Percentiles rank a stretch among this genome's conserved stretches.
These are phyloP conservation scores for Apus apus DNA, from an alignment of 2,113 vertebrate species.

Conservation along the genomic window DNA sequence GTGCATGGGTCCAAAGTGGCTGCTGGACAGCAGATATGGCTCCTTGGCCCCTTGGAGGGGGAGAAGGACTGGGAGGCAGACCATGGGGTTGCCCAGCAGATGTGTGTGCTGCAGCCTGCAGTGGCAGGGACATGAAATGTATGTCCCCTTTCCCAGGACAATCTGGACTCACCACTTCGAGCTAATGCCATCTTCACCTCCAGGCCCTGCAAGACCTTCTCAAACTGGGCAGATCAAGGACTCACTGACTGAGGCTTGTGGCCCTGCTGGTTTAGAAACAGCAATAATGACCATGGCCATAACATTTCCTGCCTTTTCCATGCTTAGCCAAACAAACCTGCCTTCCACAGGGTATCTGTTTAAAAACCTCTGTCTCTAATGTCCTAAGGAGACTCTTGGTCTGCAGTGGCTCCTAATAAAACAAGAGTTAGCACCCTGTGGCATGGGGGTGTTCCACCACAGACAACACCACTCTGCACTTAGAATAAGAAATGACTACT, in stretches of 20 bases:
- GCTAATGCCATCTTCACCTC: background rate
- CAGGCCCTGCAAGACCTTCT: background rate
- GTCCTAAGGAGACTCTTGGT: background rate
- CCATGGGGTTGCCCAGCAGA: background rate
- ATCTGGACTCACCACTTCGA: background rate
- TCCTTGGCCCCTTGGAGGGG: background rate
- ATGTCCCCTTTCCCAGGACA: background rate
- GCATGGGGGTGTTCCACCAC: background rate
- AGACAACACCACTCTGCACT: background rate
- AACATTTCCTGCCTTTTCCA: background rate
- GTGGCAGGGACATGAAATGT: background rate
- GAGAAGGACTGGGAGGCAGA: background rate
- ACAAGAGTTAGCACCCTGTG: background rate
- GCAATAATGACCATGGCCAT: background rate
- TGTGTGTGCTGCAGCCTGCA: background rate
- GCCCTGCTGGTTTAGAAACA: background rate
- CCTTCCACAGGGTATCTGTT: background rate
- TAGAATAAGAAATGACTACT: background rate
- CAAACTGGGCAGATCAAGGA: background rate
- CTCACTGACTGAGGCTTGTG: background rate
- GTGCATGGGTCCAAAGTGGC: background rate
- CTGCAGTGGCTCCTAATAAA: background rate
- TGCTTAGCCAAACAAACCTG: background rate
- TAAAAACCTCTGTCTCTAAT: background rate
- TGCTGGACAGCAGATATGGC: background rate